These are phyloP conservation scores for Eumaeus atala DNA, from an alignment of 1,140 invertebrate genomes.

Conservation along the genomic window DNA sequence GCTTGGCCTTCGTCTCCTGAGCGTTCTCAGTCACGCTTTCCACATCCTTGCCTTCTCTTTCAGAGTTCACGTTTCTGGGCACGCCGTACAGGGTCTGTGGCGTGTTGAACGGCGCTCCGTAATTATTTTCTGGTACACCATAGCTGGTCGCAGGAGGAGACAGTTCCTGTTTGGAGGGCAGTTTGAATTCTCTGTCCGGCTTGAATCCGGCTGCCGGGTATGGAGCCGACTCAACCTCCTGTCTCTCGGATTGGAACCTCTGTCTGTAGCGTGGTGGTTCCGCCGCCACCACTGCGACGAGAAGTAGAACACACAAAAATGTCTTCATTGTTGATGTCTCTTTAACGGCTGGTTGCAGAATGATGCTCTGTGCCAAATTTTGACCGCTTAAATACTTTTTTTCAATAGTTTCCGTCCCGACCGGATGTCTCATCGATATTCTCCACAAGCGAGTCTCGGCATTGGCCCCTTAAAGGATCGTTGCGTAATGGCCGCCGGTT, in stretches of 20 bases:
- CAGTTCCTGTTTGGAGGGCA: slow-evolving; percentile 49
- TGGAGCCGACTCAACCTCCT: slow-evolving; percentile 42
- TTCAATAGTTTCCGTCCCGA: slow-evolving; percentile 46
- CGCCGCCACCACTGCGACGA: slow-evolving; percentile 43
- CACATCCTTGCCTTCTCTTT: slow-evolving; percentile 22
- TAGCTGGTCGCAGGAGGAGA: slow-evolving; percentile 50
- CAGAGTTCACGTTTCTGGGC: slow-evolving; percentile 27
- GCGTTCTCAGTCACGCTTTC: slow-evolving; percentile 33
- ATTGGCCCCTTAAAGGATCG: slow-evolving; percentile 63
- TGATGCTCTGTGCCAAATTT: slow-evolving; percentile 43
- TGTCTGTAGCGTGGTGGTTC: slow-evolving; percentile 46
- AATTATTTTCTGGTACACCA: slow-evolving; percentile 55
- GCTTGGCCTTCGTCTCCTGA: slow-evolving; percentile 36
- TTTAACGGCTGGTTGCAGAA: slow-evolving; percentile 43
- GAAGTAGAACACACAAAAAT: slow-evolving; percentile 42
- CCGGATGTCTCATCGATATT: slow-evolving; percentile 68
- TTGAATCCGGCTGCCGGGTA: slow-evolving; percentile 62
- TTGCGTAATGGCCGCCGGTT: slow-evolving; percentile 60
- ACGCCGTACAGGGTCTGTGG: slow-evolving; percentile 49
- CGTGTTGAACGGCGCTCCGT: slow-evolving; percentile 52
- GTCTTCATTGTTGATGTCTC: slow-evolving; percentile 51
- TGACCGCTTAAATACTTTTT: slow-evolving; percentile 54
- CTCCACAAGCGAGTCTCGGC: slow-evolving; percentile 44
- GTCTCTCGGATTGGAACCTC: slow-evolving; percentile 39
- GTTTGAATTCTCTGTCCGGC: slow-evolving; percentile 51